A percentile compares a stretch with the other conserved stretches of the same genome.
Evolutionary conservation across 2,888 invertebrate genomes (phyloP).

Genomic region (Torymus auratus): DNA sequence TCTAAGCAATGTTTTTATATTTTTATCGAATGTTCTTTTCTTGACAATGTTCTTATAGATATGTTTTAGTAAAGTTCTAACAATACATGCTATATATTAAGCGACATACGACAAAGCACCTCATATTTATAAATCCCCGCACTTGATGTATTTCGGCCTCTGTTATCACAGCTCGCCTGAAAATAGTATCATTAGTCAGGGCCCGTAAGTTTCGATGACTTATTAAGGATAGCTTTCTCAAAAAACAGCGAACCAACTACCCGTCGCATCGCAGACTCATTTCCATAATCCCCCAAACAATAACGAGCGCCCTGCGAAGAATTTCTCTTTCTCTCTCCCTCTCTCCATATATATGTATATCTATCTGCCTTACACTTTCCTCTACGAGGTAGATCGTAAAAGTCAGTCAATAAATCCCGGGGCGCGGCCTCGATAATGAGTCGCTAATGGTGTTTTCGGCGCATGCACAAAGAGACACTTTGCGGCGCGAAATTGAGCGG

Average conservation of each 20-base stretch:
- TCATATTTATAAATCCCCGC: conserved; percentile 26
- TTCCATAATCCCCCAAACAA: conserved; percentile 34
- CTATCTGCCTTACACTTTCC: no score
- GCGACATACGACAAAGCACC: conserved; percentile 19
- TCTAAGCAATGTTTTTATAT: no score
- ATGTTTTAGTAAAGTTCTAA: no score
- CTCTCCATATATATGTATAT: no score
- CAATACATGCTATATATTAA: not conserved
- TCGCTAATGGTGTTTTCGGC: conserved; percentile 35
- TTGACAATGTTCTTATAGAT: no score
- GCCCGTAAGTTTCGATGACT: conserved; percentile 45
- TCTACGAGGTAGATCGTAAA: conserved; percentile 16
- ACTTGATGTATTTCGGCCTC: conserved; percentile 36
- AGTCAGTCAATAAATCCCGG: conserved; percentile 14
- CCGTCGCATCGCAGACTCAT: conserved; percentile 10
- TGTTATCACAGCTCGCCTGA: conserved; percentile 36
- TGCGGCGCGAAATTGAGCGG: not conserved
- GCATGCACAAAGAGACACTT: conserved; percentile 11
- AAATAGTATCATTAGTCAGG: conserved; percentile 44
- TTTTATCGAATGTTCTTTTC: no score
- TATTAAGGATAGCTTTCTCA: conserved; percentile 51
- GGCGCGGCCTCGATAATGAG: conserved; percentile 9
- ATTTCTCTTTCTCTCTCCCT: no score
- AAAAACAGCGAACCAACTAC: conserved; percentile 35
- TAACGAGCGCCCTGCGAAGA: not conserved